Evolutionary conservation across 2,113 vertebrate genomes (phyloP), one percentile per base, ranked within the genome.

Genomic region (Rhadina sibilatrix): DNA sequence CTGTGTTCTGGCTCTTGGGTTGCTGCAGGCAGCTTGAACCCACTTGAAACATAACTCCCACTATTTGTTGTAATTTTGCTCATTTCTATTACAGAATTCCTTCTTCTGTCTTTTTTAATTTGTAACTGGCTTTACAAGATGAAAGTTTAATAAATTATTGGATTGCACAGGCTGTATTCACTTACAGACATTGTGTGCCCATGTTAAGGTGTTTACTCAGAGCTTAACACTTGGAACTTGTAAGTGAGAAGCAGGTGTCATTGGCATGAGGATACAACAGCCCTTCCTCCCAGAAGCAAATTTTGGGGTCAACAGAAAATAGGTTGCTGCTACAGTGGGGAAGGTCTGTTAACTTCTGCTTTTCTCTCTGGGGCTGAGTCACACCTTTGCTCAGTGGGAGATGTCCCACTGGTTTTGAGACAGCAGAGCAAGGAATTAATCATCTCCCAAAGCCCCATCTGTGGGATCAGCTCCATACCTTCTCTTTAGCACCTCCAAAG

Each of bases 91-190:
- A 97, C 94, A 94, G 84, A 97, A 82, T 95, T 97, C 96, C 97
- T 97, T 92, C 96, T 97, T 97, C 65, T 94, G 87, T 97, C 93
- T 81, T 85, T 98, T 97, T 98, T 98, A 98, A 98, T 99, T 99
- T 99, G 98, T 99, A 98, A 98, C 98, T 98, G 98, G 98, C 98
- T 98, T 98, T 98, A 98, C 98, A 98, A 98, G 89, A 97, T 94
- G 97, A 98, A 98, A 97, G 97, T 98, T 98, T 98, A 99, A 99
- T 99, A 99, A 99, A 99, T 99, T 98, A 99, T 99, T 99, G 98
- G 97, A 95, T 94, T 95, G 87, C 95, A 92, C 92, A 90, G 96
- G 52, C 82, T 95, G 21, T 95, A 81, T 92, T 94, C 50, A 37
- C 70, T 90, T 74, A 42, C 23, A 56, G 49, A 18, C 31, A 7